Base-by-base conservation (phyloP, 2,113 vertebrate species). In the Anser brachyrhynchus region DNA sequence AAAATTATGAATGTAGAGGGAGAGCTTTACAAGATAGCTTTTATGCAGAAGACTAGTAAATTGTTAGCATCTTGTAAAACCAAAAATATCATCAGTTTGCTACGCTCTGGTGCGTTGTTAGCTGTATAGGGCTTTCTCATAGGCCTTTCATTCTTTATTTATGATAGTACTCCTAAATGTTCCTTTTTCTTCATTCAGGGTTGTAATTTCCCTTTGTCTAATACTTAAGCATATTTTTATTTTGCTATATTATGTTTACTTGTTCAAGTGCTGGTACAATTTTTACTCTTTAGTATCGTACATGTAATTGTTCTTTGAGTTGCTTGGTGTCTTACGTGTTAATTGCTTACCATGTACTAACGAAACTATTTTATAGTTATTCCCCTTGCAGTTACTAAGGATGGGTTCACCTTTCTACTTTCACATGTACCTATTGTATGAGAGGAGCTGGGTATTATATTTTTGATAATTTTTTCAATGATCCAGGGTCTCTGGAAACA, bases 291-390 rank as follows among this genome's bases (percentile, higher is more conserved):
- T 5, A 1, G 7, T 58, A 4, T 11, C 25, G 2, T 55, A 3
- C 2, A 2, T 43, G 8, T 4, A 1, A 16, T 77, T 62, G 11
- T 13, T 52, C 5, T 15, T 37, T 46, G n/a, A n/a, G 6, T 57
- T 71, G 13, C 43, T 33, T 33, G 19, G 3, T 87, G 22, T 35
- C 0, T 0, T n/a, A 0, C n/a, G 55, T 72, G 16, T 37, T 22
- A 65, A 28, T 9, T 75, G 44, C 46, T 77, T 19, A 10, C 20
- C 4, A 1, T 31, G 5, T 62, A 29, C 26, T 31, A 14, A 22
- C 15, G 21, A 3, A 49, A 6, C 33, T 46, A 3, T 16, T 66
- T n/a, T 13, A 4, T 35, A 29, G 9, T 57, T 74, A 20, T 7
- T 66, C 15, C 41, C 10, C 28, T 84, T 70, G 4, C 33, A 52